phyloP scores from a whole-genome alignment of 2,888 invertebrate species.

The Lypha dubia region DNA sequence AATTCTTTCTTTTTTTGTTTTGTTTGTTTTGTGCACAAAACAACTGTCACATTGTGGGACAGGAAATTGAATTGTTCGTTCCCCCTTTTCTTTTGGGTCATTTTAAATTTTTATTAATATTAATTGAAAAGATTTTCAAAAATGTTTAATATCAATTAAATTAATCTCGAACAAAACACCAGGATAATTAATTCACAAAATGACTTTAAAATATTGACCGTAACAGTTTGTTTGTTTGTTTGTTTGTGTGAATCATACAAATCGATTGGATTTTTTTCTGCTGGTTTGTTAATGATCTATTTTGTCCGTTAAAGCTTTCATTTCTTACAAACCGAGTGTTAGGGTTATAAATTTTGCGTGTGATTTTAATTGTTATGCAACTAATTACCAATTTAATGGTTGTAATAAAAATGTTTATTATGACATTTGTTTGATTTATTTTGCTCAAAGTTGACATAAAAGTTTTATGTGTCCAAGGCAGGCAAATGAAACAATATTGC shows the following conservation, averaged over 20 bases:
- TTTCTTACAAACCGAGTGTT: too few relatives aligned
- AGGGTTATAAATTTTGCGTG: background rate
- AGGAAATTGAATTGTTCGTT: constrained; percentile 50
- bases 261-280: too few relatives aligned
- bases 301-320: too few relatives aligned
- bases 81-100: background rate
- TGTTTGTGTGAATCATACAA: too few relatives aligned
- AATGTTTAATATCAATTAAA: constrained; percentile 23
- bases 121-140: constrained; percentile 22
- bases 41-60: constrained; percentile 24
- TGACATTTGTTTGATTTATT: constrained; percentile 37
- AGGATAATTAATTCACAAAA: background rate
- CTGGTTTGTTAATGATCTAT: too few relatives aligned
- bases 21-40: background rate
- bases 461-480: background rate
- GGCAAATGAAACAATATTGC: background rate
- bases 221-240: too few relatives aligned
- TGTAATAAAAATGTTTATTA: constrained; percentile 29
- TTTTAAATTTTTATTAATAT: constrained; percentile 16
- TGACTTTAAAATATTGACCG: background rate
- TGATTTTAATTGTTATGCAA: background rate
- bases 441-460: background rate
- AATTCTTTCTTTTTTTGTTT: background rate
- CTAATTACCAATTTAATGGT: constrained; percentile 39
- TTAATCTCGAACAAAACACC: constrained; percentile 24